phyloP scores from a whole-genome alignment of 1,140 invertebrate genomes.

The Coelopa frigida region DNA sequence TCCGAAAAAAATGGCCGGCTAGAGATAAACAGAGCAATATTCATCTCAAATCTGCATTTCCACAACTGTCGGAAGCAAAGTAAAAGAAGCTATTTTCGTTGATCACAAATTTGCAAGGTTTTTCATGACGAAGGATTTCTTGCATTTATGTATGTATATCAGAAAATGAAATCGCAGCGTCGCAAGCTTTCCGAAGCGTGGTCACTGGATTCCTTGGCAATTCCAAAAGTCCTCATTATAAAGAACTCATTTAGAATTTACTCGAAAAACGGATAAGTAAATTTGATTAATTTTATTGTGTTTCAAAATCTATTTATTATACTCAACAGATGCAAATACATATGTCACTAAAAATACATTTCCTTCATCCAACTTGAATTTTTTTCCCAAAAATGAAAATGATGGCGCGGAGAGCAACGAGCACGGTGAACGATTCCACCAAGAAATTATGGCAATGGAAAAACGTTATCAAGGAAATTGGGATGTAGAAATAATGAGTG shows the following conservation, averaged over 20 bases:
- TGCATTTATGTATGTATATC: not conserved
- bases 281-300: slow-evolving; percentile 1
- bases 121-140: not conserved
- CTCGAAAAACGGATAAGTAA: slow-evolving; percentile 1
- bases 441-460: no score
- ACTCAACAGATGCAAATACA: not conserved
- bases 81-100: no score
- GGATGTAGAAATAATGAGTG: no score
- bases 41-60: not conserved
- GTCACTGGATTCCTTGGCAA: no score
- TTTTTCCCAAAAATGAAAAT: slow-evolving; percentile 2
- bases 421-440: slow-evolving; percentile 6
- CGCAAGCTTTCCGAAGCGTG: not conserved
- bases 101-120: not conserved
- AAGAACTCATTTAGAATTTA: not conserved
- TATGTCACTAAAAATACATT: slow-evolving; percentile 3
- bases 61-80: not conserved
- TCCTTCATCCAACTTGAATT: slow-evolving; percentile 1
- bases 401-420: not conserved
- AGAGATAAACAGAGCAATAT: not conserved
- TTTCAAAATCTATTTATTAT: no score
- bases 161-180: not conserved
- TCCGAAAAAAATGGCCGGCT: slow-evolving; percentile 16
- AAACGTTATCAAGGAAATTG: no score
- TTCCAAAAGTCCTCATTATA: no score